These are phyloP conservation scores for Orius insidiosus DNA, from an alignment of 1,140 invertebrate genomes.

Conservation along the genomic window DNA sequence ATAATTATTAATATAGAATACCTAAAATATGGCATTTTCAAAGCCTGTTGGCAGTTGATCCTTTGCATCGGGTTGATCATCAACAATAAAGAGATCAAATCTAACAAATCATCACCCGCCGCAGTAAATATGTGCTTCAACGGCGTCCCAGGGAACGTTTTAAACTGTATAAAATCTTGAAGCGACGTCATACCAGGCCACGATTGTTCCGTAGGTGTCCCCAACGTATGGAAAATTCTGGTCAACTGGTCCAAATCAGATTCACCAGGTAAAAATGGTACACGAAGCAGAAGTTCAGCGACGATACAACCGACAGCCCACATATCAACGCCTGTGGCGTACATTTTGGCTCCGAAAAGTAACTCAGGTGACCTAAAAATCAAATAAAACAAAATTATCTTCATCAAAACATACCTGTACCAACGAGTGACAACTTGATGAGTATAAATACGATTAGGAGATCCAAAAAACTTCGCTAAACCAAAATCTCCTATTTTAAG, in stretches of 20 bases:
- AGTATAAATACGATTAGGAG: conserved; percentile 89
- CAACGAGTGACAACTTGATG: conserved; percentile 96
- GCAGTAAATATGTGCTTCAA: conserved; percentile 87
- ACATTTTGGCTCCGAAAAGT: conserved; percentile 85
- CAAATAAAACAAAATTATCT: conserved; percentile 9
- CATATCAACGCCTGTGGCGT: conserved; percentile 93
- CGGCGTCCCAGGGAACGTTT: conserved; percentile 63
- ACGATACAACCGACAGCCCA: conserved; percentile 98
- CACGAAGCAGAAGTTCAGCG: conserved; percentile 79
- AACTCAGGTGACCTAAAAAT: conserved; percentile 57
- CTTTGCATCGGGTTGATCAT: conserved; percentile 71
- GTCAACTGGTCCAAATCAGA: conserved; percentile 92
- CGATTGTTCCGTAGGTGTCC: conserved; percentile 79
- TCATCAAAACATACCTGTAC: conserved; percentile 53
- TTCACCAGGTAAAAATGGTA: conserved; percentile 90
- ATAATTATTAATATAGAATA: conserved; percentile 24
- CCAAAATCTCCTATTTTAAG: conserved; percentile 98
- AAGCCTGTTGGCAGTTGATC: conserved; percentile 59
- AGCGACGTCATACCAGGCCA: conserved; percentile 79
- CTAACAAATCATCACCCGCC: conserved; percentile 80
- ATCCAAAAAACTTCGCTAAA: conserved; percentile 90
- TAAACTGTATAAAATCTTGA: conserved; percentile 86
- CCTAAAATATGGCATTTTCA: conserved; percentile 71
- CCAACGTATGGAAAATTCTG: conserved; percentile 81
- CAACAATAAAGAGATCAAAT: conserved; percentile 62